Conservation (phyloP, 2,888 invertebrate genomes). For the Lottia scabra region DNA sequence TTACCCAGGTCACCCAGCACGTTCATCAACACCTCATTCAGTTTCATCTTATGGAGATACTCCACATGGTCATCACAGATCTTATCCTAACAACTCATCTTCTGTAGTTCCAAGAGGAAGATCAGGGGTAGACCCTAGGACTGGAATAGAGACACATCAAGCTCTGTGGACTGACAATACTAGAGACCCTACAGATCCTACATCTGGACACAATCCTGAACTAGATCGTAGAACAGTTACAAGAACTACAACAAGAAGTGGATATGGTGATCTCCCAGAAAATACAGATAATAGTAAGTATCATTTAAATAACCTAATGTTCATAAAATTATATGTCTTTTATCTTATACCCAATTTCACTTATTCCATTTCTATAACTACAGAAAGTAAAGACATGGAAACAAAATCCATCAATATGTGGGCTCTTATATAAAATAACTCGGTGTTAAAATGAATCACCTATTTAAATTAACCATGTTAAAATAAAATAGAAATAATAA, state of each 20-base stretch:
- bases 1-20: constrained; percentile 24
- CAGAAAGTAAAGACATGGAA: too few species aligned
- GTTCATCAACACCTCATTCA: constrained; percentile 38
- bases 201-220: constrained; percentile 23
- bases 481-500: too few species aligned
- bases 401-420: too few species aligned
- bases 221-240: background rate
- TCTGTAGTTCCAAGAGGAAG: constrained; percentile 13
- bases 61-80: constrained; percentile 23
- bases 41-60: constrained; percentile 33
- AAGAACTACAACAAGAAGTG: background rate
- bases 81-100: background rate
- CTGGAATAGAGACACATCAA: constrained; percentile 44
- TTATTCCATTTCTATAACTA: too few species aligned
- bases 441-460: too few species aligned
- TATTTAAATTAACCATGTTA: too few species aligned
- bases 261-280: background rate
- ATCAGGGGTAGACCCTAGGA: constrained; percentile 41
- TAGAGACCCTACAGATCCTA: constrained; percentile 49
- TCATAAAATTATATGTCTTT: too few species aligned
- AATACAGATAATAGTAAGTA: background rate
- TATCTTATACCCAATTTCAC: too few species aligned
- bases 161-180: constrained; percentile 48
- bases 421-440: too few species aligned
- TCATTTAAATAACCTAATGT: background rate